Evolutionary conservation across 1,140 invertebrate species (phyloP).

Genomic region (Monomorium pharaonis): DNA sequence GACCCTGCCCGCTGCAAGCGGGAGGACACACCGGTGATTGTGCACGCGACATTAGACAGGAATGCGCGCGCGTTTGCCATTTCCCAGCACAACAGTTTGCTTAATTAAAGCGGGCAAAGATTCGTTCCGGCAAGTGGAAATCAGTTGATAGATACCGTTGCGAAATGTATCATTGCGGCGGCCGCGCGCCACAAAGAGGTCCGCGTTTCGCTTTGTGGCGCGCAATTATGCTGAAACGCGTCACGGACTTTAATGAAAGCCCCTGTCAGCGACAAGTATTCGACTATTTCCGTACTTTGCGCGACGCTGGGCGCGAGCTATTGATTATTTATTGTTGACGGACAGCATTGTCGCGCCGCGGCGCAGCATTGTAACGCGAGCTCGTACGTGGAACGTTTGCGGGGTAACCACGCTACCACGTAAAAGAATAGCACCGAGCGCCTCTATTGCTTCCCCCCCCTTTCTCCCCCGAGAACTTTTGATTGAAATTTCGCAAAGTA

Average conservation of each 20-base stretch:
- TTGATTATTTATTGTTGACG: conserved; percentile 58
- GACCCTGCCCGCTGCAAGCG: neutral
- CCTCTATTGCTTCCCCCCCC: no score
- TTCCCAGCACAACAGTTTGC: conserved; percentile 62
- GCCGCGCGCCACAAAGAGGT: conserved; percentile 38
- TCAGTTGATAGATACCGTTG: conserved; percentile 55
- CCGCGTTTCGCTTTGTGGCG: conserved; percentile 50
- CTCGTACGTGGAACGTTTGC: neutral
- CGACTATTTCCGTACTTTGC: conserved; percentile 57
- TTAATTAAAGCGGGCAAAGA: conserved; percentile 64
- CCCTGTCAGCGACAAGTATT: conserved; percentile 57
- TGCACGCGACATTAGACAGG: conserved; percentile 68
- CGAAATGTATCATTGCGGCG: conserved; percentile 52
- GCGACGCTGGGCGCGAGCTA: conserved; percentile 26
- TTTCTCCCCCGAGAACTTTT: no score
- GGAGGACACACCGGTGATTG: conserved; percentile 20
- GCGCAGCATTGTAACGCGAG: neutral
- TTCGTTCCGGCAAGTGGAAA: conserved; percentile 60
- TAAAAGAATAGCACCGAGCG: neutral
- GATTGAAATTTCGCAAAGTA: conserved; percentile 44
- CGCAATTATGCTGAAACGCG: conserved; percentile 58
- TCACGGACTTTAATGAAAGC: conserved; percentile 57
- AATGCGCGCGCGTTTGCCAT: conserved; percentile 60
- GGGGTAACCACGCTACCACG: neutral
- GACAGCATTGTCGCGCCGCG: conserved; percentile 46